Percentiles rank a stretch among this genome's conserved stretches.
phyloP scores from a whole-genome alignment of 2,113 vertebrate species.

The Larimichthys polyactis region DNA sequence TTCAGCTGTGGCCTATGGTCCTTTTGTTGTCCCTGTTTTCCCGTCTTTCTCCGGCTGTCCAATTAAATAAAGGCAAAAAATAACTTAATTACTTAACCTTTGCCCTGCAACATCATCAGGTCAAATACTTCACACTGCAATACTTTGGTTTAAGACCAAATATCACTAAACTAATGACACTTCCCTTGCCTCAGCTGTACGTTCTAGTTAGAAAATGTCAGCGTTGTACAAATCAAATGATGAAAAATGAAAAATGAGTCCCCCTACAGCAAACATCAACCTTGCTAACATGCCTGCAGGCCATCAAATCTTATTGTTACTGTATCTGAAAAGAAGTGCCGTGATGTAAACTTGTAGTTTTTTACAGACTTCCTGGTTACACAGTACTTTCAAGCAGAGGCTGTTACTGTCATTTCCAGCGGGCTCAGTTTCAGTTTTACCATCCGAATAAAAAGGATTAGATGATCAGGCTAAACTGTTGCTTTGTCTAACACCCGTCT shows the following conservation, averaged over 20 bases:
- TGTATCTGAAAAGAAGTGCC: too few species aligned
- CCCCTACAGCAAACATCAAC: background rate
- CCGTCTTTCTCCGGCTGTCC: too few species aligned
- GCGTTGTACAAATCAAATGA: background rate
- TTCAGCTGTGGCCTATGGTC: too few species aligned
- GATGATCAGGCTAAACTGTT: background rate
- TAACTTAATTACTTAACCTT: background rate
- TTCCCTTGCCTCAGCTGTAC: background rate
- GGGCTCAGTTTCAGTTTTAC: conserved; percentile 5
- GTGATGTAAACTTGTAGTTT: background rate
- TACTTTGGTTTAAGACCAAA: background rate
- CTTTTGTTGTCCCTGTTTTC: too few species aligned
- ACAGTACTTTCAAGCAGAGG: too few species aligned
- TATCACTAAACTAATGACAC: background rate
- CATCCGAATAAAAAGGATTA: background rate
- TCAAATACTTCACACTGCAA: background rate
- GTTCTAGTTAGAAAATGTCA: background rate
- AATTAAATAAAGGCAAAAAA: too few species aligned
- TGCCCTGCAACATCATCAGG: background rate
- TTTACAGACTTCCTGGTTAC: background rate
- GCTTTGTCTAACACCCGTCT: conserved; percentile 1
- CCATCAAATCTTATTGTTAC: background rate
- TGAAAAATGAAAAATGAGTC: background rate
- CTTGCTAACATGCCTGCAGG: background rate
- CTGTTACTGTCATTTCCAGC: background rate